Evolutionary conservation across 2,888 invertebrate genomes (phyloP).

Genomic region (Perdita meconis): DNA sequence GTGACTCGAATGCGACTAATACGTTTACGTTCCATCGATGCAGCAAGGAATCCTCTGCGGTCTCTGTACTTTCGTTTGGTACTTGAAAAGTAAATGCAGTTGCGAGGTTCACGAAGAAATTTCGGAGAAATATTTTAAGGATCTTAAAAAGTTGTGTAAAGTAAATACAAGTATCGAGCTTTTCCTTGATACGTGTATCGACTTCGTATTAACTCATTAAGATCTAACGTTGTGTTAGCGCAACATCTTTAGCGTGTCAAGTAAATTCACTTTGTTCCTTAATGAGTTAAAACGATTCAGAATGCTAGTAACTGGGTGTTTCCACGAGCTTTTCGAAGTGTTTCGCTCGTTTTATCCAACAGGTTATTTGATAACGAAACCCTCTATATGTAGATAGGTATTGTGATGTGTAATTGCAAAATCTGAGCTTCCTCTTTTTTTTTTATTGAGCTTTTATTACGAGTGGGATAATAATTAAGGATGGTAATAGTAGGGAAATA

Average conservation of each 20-base stretch:
- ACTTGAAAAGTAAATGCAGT: neutral
- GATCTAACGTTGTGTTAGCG: no score
- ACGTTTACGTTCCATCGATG: neutral
- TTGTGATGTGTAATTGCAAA: conserved; percentile 50
- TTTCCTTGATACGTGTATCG: no score
- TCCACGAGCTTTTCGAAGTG: conserved; percentile 55
- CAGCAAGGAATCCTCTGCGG: neutral
- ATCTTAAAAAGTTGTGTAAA: conserved; percentile 61
- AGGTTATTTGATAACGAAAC: conserved; percentile 53
- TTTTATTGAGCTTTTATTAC: no score
- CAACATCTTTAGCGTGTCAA: no score
- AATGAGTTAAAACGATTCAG: no score
- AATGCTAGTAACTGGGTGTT: conserved; percentile 61
- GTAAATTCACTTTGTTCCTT: no score
- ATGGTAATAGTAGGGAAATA: no score
- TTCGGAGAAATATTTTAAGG: conserved; percentile 38
- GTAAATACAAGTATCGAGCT: no score
- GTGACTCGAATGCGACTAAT: conserved; percentile 5
- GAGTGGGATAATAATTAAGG: no score
- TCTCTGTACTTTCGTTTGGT: no score
- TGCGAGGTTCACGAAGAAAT: conserved; percentile 13
- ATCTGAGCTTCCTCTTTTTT: conserved; percentile 6
- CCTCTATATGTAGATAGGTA: conserved; percentile 32
- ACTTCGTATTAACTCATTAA: no score
- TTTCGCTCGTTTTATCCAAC: conserved; percentile 64